Evolutionary conservation across 2,113 vertebrate genomes (phyloP), one percentile per base, ranked within the genome.

Genomic region (Gallinago media): DNA sequence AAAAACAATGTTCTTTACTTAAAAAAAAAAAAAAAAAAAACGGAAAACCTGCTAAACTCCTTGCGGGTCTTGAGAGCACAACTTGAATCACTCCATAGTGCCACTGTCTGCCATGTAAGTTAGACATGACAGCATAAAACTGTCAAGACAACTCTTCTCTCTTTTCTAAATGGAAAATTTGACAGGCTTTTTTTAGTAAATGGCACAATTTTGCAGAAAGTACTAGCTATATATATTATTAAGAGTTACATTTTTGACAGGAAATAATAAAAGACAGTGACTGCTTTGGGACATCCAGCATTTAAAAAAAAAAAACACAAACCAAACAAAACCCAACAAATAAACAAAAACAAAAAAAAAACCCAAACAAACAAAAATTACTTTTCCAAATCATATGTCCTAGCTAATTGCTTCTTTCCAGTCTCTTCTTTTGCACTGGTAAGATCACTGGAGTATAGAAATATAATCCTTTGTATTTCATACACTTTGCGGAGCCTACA

Each of bases 71-170:
- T 85, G 36, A 76, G 76, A 93, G 56, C 18, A 49, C 75, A 88
- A 50, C 27, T 56, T 61, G 38, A 83, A 66, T 74, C 29, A 31
- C 21, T 85, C 49, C 32, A 9, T 36, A 46, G 32, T 52, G 50
- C 65, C 32, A 29, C 36, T 15, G 22, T 76, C 50, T 88, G 61
- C 77, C 46, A 27, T 26, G 29, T 56, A 49, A 95, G 56, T 52
- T 66, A 75, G 47, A 90, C 15, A 26, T 58, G 50, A 31, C 23
- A 75, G 26, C n/a, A 70, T 50, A 67, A 68, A 59, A 12, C 18
- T 86, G 74, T 95, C 76, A 80, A 74, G 95, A 86, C 72, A 75
- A 32, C 74, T 74, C 40, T 88, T 92, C 75, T n/a, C 31, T 63
- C 40, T 78, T 71, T 79, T 89, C 36, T 71, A 78, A 92, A 34